Percentiles rank a stretch among this genome's conserved stretches.
phyloP scores from a whole-genome alignment of 2,797 vertebrate species.

The Urosaurus nigricauda region DNA sequence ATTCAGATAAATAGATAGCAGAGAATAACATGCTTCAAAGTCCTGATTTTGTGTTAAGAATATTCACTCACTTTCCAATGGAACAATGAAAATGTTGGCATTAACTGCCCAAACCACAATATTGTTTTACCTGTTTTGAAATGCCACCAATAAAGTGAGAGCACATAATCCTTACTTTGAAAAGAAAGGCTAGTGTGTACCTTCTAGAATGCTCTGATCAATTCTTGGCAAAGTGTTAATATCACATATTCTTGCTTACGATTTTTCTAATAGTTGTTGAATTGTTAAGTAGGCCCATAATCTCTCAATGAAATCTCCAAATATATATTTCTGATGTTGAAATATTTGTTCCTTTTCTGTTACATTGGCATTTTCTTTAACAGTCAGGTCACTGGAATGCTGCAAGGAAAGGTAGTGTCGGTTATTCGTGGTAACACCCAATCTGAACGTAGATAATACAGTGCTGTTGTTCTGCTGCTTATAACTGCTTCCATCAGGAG shows the following conservation, averaged over 20 bases:
- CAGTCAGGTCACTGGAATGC: conserved; percentile 73
- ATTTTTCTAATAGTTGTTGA: conserved; percentile 87
- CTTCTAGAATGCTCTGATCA: background rate
- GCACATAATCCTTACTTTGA: background rate
- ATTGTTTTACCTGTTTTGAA: background rate
- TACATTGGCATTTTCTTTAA: conserved; percentile 72
- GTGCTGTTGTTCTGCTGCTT: background rate
- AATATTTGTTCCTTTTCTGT: conserved; percentile 80
- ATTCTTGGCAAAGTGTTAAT: background rate
- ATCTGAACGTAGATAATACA: background rate
- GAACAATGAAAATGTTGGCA: background rate
- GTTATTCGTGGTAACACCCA: conserved; percentile 6
- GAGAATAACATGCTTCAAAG: background rate
- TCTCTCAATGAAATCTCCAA: conserved; percentile 90
- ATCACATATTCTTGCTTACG: conserved; percentile 71
- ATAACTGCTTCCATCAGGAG: background rate
- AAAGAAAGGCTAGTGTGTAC: background rate
- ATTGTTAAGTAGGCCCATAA: conserved; percentile 94
- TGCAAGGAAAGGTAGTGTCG: conserved; percentile 44
- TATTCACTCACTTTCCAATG: background rate
- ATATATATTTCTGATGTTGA: conserved; percentile 86
- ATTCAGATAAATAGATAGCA: background rate
- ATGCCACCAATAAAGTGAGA: background rate
- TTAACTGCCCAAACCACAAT: background rate
- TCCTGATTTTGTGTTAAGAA: background rate